Evolutionary conservation across 2,797 vertebrate genomes (phyloP).

Genomic region (Eulemur albifrons): DNA sequence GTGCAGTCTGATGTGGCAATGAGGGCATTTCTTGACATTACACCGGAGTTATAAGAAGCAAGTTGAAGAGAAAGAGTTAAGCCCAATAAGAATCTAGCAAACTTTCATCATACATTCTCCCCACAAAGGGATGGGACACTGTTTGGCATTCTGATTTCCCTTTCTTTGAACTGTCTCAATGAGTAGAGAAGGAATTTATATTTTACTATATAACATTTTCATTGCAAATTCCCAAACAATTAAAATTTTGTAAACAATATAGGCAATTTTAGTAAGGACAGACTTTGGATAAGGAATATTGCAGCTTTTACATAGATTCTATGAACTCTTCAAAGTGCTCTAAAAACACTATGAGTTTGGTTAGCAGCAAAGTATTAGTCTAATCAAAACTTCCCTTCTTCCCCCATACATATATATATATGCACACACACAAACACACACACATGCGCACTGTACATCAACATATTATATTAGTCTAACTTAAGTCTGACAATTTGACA

Average conservation of each 20-base stretch:
- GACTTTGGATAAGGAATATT: constrained; percentile 17
- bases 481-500: constrained; percentile 50
- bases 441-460: neutral
- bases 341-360: constrained; percentile 69
- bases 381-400: constrained; percentile 27
- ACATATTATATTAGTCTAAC: constrained; percentile 48
- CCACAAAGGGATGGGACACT: neutral
- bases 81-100: neutral
- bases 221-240: constrained; percentile 31
- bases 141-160: constrained; percentile 31
- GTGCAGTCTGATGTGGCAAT: constrained; percentile 13
- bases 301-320: constrained; percentile 29
- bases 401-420: neutral
- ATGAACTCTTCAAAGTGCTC: constrained; percentile 59
- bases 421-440: neutral
- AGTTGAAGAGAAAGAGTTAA: neutral
- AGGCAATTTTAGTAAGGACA: constrained; percentile 12
- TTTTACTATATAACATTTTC: constrained; percentile 52
- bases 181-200: constrained; percentile 6
- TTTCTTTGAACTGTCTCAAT: neutral
- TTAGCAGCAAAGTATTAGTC: constrained; percentile 70
- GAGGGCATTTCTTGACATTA: neutral
- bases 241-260: neutral
- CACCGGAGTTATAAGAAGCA: neutral
- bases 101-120: neutral